Conservation (phyloP, 2,888 invertebrate species). For the Cephus spinipes region DNA sequence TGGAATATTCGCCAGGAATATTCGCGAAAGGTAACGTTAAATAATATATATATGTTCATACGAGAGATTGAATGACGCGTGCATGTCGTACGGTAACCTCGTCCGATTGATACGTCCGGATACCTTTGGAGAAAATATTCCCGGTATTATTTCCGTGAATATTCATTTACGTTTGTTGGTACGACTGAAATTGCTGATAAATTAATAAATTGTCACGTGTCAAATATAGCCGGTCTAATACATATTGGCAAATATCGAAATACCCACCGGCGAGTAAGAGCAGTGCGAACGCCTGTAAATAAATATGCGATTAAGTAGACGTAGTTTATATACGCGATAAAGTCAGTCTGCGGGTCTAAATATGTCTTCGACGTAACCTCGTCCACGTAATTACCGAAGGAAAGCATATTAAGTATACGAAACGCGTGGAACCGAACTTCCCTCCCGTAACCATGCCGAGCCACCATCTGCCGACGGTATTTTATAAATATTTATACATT, state of each 20-base stretch:
- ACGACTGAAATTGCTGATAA: too few relatives aligned
- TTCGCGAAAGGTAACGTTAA: not conserved
- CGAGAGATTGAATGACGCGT: not conserved
- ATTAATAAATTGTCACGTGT: too few relatives aligned
- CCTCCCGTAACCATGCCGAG: slow-evolving; percentile 10
- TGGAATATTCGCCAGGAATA: not conserved
- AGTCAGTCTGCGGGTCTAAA: slow-evolving; percentile 8
- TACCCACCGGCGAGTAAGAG: not conserved
- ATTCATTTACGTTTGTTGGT: too few relatives aligned
- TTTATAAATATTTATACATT: slow-evolving; percentile 57
- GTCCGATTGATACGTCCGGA: not conserved
- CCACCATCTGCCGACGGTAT: slow-evolving; percentile 56
- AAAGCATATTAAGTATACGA: slow-evolving; percentile 9
- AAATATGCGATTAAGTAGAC: not conserved
- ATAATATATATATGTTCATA: not conserved
- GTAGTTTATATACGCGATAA: not conserved
- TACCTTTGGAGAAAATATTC: not conserved
- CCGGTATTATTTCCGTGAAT: too few relatives aligned
- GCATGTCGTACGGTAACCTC: not conserved
- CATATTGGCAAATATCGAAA: too few relatives aligned
- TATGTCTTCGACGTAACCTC: slow-evolving; percentile 8
- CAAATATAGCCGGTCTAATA: too few relatives aligned
- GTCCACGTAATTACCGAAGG: slow-evolving; percentile 3
- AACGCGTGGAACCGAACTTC: slow-evolving; percentile 8
- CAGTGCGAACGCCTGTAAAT: not conserved